Evolutionary conservation across 23 tunicate genomes (phyloP).

Genomic region (Botrylloides violaceus): DNA sequence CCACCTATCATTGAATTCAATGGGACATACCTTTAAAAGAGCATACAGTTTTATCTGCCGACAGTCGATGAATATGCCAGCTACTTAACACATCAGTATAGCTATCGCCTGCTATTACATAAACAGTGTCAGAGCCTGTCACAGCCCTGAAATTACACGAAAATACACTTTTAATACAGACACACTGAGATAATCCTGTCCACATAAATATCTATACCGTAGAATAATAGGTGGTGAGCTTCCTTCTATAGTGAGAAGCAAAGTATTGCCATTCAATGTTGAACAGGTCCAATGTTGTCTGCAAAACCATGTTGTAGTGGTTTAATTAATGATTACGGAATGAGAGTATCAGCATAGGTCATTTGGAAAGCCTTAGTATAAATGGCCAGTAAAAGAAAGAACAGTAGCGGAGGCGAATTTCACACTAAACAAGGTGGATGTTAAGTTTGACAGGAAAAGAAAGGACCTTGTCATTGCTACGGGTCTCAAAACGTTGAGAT

Average conservation of each 20-base stretch:
- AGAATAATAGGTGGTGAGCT: constrained; percentile 2
- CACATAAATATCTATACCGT: background rate
- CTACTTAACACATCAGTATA: constrained; percentile 13
- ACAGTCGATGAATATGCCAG: constrained; percentile 3
- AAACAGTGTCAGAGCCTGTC: background rate
- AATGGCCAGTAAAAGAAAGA: no score
- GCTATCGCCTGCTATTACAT: constrained; percentile 9
- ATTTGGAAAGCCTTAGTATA: no score
- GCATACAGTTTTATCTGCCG: constrained; percentile 15
- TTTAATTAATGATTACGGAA: background rate
- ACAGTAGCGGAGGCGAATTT: no score
- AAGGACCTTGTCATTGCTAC: no score
- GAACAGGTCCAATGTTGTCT: constrained; percentile 60
- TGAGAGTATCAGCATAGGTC: no score
- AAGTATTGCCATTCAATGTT: constrained; percentile 7
- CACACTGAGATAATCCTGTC: no score
- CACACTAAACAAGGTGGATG: no score
- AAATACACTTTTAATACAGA: no score
- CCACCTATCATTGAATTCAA: no score
- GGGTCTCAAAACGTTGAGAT: no score
- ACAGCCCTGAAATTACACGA: background rate
- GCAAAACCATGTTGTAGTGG: background rate
- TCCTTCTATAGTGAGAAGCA: constrained; percentile 16
- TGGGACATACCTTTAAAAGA: constrained; percentile 22
- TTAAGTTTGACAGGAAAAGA: no score